These are phyloP conservation scores for Cataglyphis livida DNA, from an alignment of 2,888 invertebrate genomes.

Conservation along the genomic window DNA sequence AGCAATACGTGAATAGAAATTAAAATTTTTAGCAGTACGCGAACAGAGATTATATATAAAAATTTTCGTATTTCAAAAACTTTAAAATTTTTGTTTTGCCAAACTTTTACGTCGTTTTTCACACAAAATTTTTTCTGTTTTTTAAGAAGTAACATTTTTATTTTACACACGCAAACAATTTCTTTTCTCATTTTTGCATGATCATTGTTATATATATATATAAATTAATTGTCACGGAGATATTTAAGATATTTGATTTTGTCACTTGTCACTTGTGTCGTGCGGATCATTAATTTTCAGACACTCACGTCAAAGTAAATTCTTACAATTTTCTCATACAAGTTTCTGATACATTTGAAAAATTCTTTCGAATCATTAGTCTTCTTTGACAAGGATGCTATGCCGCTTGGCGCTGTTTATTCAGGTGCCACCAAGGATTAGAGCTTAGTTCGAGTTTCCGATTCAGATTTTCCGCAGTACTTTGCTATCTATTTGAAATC, in stretches of 20 bases:
- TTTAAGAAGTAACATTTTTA: background rate
- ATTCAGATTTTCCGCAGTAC: conserved; percentile 9
- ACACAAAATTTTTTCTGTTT: background rate
- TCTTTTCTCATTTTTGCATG: background rate
- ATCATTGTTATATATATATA: background rate
- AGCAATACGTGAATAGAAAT: background rate
- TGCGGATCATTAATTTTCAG: conserved; percentile 5
- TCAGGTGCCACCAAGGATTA: conserved; percentile 73
- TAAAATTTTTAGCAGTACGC: background rate
- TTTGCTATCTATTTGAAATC: conserved; percentile 2
- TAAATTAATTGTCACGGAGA: background rate
- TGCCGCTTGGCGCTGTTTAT: conserved; percentile 63
- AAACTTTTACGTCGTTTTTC: background rate
- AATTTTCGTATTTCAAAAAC: background rate
- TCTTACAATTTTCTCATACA: conserved; percentile 26
- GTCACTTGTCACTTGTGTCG: background rate
- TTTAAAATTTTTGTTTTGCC: background rate
- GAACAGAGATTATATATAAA: background rate
- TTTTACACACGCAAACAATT: background rate
- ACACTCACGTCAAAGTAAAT: background rate
- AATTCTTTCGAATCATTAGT: conserved; percentile 69
- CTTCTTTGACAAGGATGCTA: conserved; percentile 59
- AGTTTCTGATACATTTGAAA: conserved; percentile 42
- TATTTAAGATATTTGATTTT: background rate
- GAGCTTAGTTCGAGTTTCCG: conserved; percentile 61